These are phyloP conservation scores for Callitettix versicolor DNA, from an alignment of 1,140 invertebrate genomes.

Conservation along the genomic window DNA sequence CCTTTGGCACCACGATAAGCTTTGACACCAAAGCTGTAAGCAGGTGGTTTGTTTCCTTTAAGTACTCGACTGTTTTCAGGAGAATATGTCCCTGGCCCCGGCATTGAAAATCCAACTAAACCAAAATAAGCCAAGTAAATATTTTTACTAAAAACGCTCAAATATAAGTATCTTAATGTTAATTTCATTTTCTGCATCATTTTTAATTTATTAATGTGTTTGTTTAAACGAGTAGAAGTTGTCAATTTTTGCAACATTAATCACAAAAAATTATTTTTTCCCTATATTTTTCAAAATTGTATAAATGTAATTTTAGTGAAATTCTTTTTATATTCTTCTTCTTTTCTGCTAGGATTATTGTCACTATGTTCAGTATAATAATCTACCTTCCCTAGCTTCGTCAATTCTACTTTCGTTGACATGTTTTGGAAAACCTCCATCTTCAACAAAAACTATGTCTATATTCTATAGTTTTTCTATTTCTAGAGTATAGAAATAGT, in stretches of 20 bases:
- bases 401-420: too few relatives aligned
- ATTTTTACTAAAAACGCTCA: too few relatives aligned
- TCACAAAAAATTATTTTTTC: background rate
- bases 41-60: conserved; percentile 34
- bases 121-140: conserved; percentile 3
- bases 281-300: background rate
- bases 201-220: background rate
- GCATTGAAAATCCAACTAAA: conserved; percentile 29
- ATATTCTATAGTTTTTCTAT: too few relatives aligned
- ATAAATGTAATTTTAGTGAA: too few relatives aligned
- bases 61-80: conserved; percentile 37
- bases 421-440: too few relatives aligned
- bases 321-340: too few relatives aligned
- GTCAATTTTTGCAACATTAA: background rate
- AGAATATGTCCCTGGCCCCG: conserved; percentile 45
- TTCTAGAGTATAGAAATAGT: too few relatives aligned
- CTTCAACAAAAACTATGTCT: too few relatives aligned
- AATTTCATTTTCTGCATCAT: background rate
- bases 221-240: background rate
- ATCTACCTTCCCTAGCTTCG: too few relatives aligned
- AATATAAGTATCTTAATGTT: background rate
- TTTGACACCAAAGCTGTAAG: conserved; percentile 42
- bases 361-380: too few relatives aligned
- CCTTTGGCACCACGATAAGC: conserved; percentile 33
- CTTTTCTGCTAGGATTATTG: too few relatives aligned